Base-by-base conservation (phyloP, 2,797 vertebrate genomes). In the Acrossocheilus fasciatus region DNA sequence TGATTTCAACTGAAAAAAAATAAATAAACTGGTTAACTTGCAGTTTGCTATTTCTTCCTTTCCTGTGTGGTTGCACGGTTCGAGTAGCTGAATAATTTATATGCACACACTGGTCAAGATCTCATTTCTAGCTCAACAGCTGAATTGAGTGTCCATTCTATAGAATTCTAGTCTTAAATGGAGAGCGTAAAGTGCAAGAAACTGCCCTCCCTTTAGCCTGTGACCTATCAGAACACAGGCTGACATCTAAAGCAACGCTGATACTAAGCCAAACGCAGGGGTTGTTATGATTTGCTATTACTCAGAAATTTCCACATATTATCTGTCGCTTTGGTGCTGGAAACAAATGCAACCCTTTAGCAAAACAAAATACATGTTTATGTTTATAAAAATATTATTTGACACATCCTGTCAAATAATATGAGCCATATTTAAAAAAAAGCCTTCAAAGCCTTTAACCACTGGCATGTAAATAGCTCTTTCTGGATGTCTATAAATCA, bases 191-290 rank as follows among this genome's bases (percentile, higher is more conserved):
- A 0, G 17, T 81, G 64, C 30, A 39, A 80, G 59, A 80, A 72
- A 26, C 26, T 39, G 34, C 15, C 86, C 73, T 69, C 86, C 79
- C 79, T 80, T 83, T 85, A 84, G 79, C 9, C 6, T 82, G 68
- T 86, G 73, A 70, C 73, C 86, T 66, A 76, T 87, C 86, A 89
- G 75, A 87, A 15, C 76, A 43, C 72, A 78, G 81, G 43, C 74
- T 41, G 14, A 75, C 75, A 84, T 73, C 76, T 17, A 54, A 36
- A 84, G n/a, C 62, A 74, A 41, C 26, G 57, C 57, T 14, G 41
- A 68, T 59, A 82, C 54, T 45, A 54, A 23, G 15, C 54, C 26
- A 54, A 66, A 43, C 41, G 59, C 30, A 23, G 30, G 36, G 72
- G 30, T 10, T 43, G 30, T 74, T 82, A n/a, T 72, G 75, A 68